A percentile compares a stretch with the other conserved stretches of the same genome.
phyloP scores from a whole-genome alignment of 2,797 vertebrate species.

The Atherinosoma microstoma region DNA sequence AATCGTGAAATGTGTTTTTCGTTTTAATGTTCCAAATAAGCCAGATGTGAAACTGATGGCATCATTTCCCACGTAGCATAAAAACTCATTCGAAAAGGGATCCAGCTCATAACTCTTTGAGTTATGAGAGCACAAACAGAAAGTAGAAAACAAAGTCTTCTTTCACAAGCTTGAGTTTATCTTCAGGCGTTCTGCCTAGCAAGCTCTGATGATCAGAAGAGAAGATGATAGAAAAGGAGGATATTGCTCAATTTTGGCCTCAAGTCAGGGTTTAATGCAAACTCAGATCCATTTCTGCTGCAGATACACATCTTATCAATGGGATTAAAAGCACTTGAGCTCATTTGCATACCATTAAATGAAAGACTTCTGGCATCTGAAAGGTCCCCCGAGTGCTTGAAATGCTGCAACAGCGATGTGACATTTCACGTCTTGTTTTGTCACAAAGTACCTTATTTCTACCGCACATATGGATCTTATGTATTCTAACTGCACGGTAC shows the following conservation, averaged over 20 bases:
- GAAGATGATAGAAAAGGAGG: conserved; percentile 6
- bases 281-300: conserved; percentile 29
- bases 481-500: conserved; percentile 13
- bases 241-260: conserved; percentile 24
- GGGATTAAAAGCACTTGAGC: conserved; percentile 38
- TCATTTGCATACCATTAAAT: conserved; percentile 41
- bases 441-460: conserved; percentile 16
- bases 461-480: conserved; percentile 10
- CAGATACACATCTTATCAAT: conserved; percentile 55
- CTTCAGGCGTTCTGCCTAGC: conserved; percentile 20
- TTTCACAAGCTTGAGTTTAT: conserved; percentile 10
- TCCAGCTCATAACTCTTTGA: neutral
- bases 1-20: neutral
- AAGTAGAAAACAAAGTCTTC: neutral
- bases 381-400: neutral
- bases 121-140: conserved; percentile 3
- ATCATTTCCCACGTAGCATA: conserved; percentile 5
- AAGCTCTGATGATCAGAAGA: conserved; percentile 17
- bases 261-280: conserved; percentile 25
- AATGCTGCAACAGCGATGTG: neutral
- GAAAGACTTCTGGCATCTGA: conserved; percentile 26
- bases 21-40: conserved; percentile 3
- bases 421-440: conserved; percentile 17
- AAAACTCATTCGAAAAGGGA: neutral
- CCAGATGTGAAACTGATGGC: conserved; percentile 1